These are phyloP conservation scores for Rutilus rutilus DNA, from an alignment of 2,113 vertebrate genomes.

Conservation along the genomic window DNA sequence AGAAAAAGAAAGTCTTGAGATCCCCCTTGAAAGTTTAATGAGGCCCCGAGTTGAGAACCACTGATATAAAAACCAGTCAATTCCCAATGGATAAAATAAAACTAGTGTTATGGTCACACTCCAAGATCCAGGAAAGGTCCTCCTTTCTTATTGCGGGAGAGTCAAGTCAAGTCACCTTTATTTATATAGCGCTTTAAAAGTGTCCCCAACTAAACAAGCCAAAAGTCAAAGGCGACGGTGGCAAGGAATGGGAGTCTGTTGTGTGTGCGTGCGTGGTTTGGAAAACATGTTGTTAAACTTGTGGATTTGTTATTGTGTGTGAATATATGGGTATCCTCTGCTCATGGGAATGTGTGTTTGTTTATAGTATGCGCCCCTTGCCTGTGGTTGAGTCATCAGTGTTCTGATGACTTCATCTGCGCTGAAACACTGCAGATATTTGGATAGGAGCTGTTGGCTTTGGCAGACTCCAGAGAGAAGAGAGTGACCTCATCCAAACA, in stretches of 20 bases:
- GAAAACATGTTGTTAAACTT: background rate
- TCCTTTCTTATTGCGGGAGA: background rate
- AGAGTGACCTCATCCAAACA: conserved; percentile 40
- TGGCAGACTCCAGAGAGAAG: conserved; percentile 36
- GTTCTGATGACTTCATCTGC: conserved; percentile 48
- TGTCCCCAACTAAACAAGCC: too few relatives aligned
- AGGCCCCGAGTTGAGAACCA: too few relatives aligned
- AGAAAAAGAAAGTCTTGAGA: too few relatives aligned
- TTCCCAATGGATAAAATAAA: background rate
- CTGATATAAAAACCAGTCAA: background rate
- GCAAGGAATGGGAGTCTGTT: too few relatives aligned
- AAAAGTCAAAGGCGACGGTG: too few relatives aligned
- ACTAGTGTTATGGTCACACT: background rate
- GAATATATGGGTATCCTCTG: background rate
- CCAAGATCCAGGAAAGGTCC: background rate
- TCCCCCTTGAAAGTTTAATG: too few relatives aligned
- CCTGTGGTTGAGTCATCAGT: conserved; percentile 29
- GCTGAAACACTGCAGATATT: conserved; percentile 51
- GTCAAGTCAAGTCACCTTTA: too few relatives aligned
- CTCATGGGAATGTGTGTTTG: background rate
- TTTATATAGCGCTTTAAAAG: too few relatives aligned
- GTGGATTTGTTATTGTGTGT: background rate
- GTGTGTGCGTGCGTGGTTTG: background rate
- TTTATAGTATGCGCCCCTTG: background rate
- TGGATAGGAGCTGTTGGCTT: conserved; percentile 47